Evolutionary conservation across 2,113 vertebrate genomes (phyloP).

Genomic region (Rattus rattus): DNA sequence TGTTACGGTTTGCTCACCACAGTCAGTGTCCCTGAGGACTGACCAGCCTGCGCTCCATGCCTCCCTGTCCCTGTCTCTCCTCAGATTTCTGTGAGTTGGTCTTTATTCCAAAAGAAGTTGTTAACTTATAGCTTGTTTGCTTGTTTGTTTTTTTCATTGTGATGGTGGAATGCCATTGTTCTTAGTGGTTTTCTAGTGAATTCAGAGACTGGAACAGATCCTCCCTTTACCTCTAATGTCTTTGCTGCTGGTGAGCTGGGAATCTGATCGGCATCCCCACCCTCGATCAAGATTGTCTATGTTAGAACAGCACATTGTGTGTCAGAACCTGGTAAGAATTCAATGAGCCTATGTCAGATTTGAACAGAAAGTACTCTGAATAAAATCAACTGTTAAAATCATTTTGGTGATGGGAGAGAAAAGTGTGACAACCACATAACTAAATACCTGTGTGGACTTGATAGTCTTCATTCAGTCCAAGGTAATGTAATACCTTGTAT

Average conservation of each 20-base stretch:
- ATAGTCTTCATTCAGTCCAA: not conserved
- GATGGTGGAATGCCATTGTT: not conserved
- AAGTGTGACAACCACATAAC: constrained; percentile 13
- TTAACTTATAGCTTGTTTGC: not conserved
- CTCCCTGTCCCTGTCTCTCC: not conserved
- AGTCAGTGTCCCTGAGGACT: not conserved
- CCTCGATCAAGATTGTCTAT: not conserved
- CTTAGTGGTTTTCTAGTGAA: not conserved
- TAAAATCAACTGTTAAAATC: constrained; percentile 43
- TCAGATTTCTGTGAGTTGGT: constrained; percentile 1
- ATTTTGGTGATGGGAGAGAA: constrained; percentile 26
- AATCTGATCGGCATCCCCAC: not conserved
- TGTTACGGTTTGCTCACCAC: not conserved
- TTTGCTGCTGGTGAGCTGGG: not conserved
- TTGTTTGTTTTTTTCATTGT: not conserved
- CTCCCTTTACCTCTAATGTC: not conserved
- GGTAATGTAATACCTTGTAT: not conserved
- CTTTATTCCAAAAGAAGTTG: not conserved
- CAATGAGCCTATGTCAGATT: not conserved
- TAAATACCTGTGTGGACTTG: constrained; percentile 2
- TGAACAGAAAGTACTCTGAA: not conserved
- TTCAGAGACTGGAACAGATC: not conserved
- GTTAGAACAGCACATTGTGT: not conserved
- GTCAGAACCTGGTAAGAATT: not conserved
- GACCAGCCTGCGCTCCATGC: not conserved